Base-by-base conservation (phyloP, 2,888 invertebrate species). In the Icerya purchasi region DNA sequence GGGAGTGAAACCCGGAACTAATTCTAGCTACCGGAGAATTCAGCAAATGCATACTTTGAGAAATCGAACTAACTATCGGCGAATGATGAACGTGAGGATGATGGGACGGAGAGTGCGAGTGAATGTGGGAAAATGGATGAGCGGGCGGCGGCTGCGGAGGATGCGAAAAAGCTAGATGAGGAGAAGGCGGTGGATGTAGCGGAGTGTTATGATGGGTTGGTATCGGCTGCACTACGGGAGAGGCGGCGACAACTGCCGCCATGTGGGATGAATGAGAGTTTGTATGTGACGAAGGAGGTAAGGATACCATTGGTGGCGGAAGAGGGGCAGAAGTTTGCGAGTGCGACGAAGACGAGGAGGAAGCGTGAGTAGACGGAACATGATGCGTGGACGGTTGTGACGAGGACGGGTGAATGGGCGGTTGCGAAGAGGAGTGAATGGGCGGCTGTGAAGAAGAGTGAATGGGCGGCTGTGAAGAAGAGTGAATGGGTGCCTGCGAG, bases 381-480 rank as follows among this genome's bases (percentile, higher is more conserved):
- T n/a, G n/a, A n/a, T n/a, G n/a, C n/a, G n/a, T n/a, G 5, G 36
- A 36, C 50, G 54, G 51, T 20, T 56, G 53, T 50, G 59, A 50
- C 18, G 22, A 18, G 54, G 23, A 54, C 8, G n/a, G 21, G 18
- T 10, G 1, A 14, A 22, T 14, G 14, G 21, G 22, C 54, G 54
- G 10, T 23, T 5, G 14, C 5, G 36, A 14, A 14, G 36, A 36
- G 14, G 14, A 14, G 14, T 8, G 36, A 36, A 8, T 5, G 36
- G 36, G 14, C 14, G 36, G 36, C 14, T 36, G 36, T 36, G 36
- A 36, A 8, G 52, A 22, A 1, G 57, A 50, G 3, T 61, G 21
- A 25, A 56, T 25, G 36, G 1, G 49, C 22, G 20, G 75, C 50
- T 21, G 14, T 36, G 36, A 14, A 36, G 36, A 36, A 8, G 36